phyloP scores from a whole-genome alignment of 2,888 invertebrate species.

The Anarsia innoxiella region DNA sequence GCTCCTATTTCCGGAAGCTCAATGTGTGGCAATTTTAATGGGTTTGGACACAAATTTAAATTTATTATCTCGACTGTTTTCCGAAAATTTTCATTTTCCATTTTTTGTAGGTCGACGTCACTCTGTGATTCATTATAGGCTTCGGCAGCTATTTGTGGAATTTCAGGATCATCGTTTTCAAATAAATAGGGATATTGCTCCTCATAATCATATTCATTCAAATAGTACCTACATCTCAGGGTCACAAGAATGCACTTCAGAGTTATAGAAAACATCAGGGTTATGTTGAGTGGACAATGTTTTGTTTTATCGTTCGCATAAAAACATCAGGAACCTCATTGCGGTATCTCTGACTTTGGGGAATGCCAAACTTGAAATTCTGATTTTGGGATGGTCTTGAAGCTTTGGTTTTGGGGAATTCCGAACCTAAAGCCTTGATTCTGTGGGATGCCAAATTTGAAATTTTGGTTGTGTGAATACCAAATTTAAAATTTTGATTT shows the following conservation, averaged over 20 bases:
- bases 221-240: not conserved
- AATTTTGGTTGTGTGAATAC: not conserved
- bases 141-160: not conserved
- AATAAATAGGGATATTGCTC: not conserved
- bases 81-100: conserved; percentile 6
- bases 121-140: not conserved
- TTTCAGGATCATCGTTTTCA: not conserved
- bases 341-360: not conserved
- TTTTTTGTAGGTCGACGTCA: not conserved
- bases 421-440: not conserved
- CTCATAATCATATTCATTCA: not conserved
- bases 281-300: not conserved
- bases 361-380: too few species aligned
- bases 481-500: not conserved
- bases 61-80: conserved; percentile 6
- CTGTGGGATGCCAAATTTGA: not conserved
- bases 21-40: conserved; percentile 15
- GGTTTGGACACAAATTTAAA: conserved; percentile 2
- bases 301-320: not conserved
- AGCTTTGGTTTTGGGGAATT: not conserved
- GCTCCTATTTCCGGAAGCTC: conserved; percentile 13
- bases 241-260: not conserved
- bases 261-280: not conserved
- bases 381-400: not conserved
- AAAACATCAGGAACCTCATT: not conserved